Evolutionary conservation across 1,140 invertebrate genomes (phyloP).

Genomic region (Sarcophaga bullata): DNA sequence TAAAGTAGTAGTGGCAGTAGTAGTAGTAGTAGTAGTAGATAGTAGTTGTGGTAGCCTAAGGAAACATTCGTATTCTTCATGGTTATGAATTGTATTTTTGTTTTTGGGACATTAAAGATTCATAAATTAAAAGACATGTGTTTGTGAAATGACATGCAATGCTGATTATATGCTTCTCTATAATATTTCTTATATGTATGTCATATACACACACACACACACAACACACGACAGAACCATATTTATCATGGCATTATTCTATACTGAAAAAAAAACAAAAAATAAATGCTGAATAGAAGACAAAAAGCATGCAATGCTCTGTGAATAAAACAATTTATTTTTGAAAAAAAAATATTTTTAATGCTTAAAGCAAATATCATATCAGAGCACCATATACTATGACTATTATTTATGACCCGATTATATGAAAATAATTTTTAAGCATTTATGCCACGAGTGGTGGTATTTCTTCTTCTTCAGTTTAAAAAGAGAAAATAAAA

Average conservation of each 20-base stretch:
- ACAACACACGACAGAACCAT: background rate
- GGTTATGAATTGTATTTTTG: background rate
- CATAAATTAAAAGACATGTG: conserved; percentile 10
- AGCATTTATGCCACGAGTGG: background rate
- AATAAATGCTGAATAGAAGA: too few species aligned
- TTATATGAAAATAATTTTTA: conserved; percentile 11
- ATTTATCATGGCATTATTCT: too few species aligned
- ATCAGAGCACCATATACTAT: background rate
- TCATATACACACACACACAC: background rate
- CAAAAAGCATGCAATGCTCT: background rate
- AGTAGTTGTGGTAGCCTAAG: background rate
- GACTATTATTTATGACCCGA: conserved; percentile 4
- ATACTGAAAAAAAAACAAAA: too few species aligned
- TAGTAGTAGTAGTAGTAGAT: too few species aligned
- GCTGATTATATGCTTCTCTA: background rate
- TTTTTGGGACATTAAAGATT: conserved; percentile 10
- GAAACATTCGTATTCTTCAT: background rate
- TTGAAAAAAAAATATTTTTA: background rate
- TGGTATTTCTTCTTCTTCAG: too few species aligned
- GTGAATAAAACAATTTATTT: background rate
- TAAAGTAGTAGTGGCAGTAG: background rate
- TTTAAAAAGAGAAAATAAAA: too few species aligned
- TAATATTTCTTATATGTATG: too few species aligned
- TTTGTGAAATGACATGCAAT: conserved; percentile 14
- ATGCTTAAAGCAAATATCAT: background rate